Evolutionary conservation across 2,797 vertebrate genomes (phyloP).

Genomic region (Pristis pectinata): DNA sequence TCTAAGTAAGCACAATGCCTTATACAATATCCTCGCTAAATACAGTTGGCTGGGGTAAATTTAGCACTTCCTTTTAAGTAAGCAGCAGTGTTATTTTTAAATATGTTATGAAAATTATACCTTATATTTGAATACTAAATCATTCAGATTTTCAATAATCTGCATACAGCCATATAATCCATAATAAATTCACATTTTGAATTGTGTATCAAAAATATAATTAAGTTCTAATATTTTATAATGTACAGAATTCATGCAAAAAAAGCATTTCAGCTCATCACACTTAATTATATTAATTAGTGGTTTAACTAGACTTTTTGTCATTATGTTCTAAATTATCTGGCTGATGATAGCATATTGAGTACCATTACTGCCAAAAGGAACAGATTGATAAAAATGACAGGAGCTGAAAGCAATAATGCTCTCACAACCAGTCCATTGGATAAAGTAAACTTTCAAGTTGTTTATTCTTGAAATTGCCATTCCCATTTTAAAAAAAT

Average conservation of each 20-base stretch:
- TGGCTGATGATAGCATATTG: background rate
- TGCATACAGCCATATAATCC: too few relatives aligned
- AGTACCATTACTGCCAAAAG: background rate
- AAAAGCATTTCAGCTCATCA: background rate
- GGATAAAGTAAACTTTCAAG: background rate
- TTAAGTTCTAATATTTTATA: background rate
- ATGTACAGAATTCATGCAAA: background rate
- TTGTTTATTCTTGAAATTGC: background rate
- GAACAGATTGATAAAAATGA: background rate
- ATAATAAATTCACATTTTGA: too few relatives aligned
- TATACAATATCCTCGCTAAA: too few relatives aligned
- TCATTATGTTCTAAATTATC: background rate
- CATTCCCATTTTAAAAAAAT: background rate
- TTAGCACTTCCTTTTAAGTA: too few relatives aligned
- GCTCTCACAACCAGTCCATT: background rate
- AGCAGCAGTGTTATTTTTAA: too few relatives aligned
- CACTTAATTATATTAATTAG: background rate
- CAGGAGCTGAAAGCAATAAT: background rate
- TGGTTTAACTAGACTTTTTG: background rate
- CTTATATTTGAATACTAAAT: too few relatives aligned
- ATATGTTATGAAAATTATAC: too few relatives aligned
- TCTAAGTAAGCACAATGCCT: background rate
- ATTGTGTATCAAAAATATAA: too few relatives aligned
- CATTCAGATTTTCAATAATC: too few relatives aligned
- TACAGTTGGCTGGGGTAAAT: too few relatives aligned